Base-by-base conservation (phyloP, 2,113 vertebrate species). In the Budorcas taxicolor region DNA sequence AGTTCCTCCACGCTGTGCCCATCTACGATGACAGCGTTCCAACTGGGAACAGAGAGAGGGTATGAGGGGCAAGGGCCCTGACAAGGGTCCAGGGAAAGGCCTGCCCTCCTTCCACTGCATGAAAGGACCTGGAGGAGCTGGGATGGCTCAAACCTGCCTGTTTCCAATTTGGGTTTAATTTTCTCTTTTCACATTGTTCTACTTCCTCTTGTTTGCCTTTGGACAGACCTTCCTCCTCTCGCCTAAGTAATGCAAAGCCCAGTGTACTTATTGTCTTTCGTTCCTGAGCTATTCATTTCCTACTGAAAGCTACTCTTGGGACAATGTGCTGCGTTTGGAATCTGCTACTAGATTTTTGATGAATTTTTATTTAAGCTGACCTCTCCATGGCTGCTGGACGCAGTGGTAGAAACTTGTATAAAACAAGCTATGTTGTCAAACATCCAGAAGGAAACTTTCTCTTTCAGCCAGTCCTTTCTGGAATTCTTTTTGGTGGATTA, bases 1-100 rank as follows among this genome's bases (percentile, higher is more conserved):
- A 99, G 99, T 97, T 99, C 99, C 90, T 99, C 99, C 98, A 99
- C 99, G 0, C 99, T 99, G 99, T 99, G 99, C 36, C 99, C 99
- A 25, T 99, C 99, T 78, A 99, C 99, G 1, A 99, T 99, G 97
- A 99, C 98, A 53, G 99, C 98, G 19, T 99, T 99, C 99, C 99
- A 99, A 50, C 99, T 99, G 98, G 58, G 83, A 97, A 98, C 50
- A 94, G 67, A 97, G 14, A 19, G 23, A 25, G 55, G 71, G 12
- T 4, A 47, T 96, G 82, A 97, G 93, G n/a, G 8, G 19, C 19
- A 9, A 64, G 31, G 53, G 43, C 50, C 57, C 81, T 6, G 31
- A 60, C 19, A 2, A 21, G 5, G 21, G 7, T 33, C 67, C 13
- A 19, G 60, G 78, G 50, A 2, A n/a, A 23, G 71, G 86, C 7